Percentiles rank a stretch among this genome's conserved stretches.
Conservation (phyloP, 1,140 invertebrate genomes). For the Drosophila leontia region DNA sequence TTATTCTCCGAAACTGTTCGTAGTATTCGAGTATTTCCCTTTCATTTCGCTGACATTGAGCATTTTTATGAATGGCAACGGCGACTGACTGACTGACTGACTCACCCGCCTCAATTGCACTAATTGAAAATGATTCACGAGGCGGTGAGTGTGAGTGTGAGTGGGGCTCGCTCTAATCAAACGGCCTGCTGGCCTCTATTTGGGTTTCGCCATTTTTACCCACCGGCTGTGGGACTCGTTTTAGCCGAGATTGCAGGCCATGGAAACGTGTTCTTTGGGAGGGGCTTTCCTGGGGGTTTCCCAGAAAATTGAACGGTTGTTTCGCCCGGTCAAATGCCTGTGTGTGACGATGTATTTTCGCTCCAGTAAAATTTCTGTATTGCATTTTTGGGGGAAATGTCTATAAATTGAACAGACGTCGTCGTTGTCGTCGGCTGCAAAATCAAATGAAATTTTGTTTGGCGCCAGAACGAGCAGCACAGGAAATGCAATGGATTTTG, state of each 20-base stretch:
- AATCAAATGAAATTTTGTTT: constrained; percentile 41
- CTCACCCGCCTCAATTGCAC: constrained; percentile 60
- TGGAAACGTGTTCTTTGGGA: constrained; percentile 39
- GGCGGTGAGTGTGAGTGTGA: constrained; percentile 11
- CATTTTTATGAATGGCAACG: constrained; percentile 69
- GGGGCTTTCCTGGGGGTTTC: constrained; percentile 8
- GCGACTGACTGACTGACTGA: constrained; percentile 12
- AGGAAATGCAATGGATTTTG: constrained; percentile 32
- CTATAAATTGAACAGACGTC: constrained; percentile 46
- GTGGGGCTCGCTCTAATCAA: constrained; percentile 40
- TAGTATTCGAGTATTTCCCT: constrained; percentile 17
- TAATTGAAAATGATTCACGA: constrained; percentile 79
- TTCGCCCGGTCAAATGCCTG: constrained; percentile 10
- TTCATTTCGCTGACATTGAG: constrained; percentile 70
- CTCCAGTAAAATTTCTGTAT: constrained; percentile 25
- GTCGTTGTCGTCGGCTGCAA: constrained; percentile 12
- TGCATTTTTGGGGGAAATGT: constrained; percentile 48
- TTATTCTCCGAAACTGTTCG: constrained; percentile 26
- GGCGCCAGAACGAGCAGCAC: constrained; percentile 18
- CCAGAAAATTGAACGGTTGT: constrained; percentile 19
- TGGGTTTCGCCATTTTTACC: constrained; percentile 27
- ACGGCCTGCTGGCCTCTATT: constrained; percentile 26
- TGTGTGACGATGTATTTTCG: constrained; percentile 35
- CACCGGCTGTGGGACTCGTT: constrained; percentile 29
- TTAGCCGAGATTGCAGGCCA: constrained; percentile 49